Evolutionary conservation across 2,113 vertebrate genomes (phyloP).

Genomic region (Harpagus bidentatus): DNA sequence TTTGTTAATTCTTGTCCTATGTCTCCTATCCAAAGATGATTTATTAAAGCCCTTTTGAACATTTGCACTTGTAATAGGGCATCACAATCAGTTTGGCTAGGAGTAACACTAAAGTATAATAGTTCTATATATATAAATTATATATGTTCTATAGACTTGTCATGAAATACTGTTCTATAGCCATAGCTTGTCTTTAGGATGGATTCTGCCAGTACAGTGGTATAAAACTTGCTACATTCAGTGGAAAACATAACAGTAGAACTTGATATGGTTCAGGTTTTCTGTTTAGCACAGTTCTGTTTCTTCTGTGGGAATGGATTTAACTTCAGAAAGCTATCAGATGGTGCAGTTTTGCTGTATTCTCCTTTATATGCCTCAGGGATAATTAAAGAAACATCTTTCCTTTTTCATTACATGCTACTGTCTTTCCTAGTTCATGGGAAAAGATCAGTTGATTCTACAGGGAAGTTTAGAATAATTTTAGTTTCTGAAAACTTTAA

Average conservation of each 20-base stretch:
- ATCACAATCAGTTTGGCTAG: not conserved
- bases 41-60: not conserved
- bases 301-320: not conserved
- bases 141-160: not conserved
- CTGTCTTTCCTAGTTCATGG: not conserved
- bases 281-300: not conserved
- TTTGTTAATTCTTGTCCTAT: not conserved
- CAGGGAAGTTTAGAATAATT: not conserved
- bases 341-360: not conserved
- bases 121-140: not conserved
- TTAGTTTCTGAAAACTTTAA: not conserved
- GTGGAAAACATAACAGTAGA: not conserved
- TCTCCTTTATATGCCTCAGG: not conserved
- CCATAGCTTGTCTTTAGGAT: not conserved
- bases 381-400: not conserved
- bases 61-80: not conserved
- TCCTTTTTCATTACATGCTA: not conserved
- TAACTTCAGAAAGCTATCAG: not conserved
- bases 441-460: not conserved
- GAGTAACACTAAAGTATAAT: not conserved
- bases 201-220: not conserved
- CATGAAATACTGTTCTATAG: not conserved
- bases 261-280: not conserved
- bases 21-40: not conserved
- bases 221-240: not conserved